Evolutionary conservation across 2,797 vertebrate genomes (phyloP).

Genomic region (Siniperca undulata): DNA sequence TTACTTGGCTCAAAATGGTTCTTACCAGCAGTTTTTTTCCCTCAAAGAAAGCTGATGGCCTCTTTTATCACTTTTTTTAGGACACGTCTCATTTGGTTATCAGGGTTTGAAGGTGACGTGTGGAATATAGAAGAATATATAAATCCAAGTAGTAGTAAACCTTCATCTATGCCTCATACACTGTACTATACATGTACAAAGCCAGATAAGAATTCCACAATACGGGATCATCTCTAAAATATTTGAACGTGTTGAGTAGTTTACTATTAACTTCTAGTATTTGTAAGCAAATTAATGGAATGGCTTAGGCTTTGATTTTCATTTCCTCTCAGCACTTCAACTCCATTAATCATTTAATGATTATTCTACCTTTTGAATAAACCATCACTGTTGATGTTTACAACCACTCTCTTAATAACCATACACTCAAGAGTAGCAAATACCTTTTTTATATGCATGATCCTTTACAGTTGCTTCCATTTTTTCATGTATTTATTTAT

Average conservation of each 20-base stretch:
- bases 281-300: constrained; percentile 10
- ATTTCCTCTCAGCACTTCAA: not conserved
- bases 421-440: not conserved
- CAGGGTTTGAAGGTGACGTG: not conserved
- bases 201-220: not conserved
- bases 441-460: not conserved
- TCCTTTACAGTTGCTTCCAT: not conserved
- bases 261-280: not conserved
- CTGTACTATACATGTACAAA: not conserved
- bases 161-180: not conserved
- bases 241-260: not conserved
- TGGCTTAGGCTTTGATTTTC: not conserved
- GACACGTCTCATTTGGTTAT: not conserved
- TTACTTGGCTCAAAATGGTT: constrained; percentile 1
- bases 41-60: not conserved
- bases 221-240: not conserved
- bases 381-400: constrained; percentile 23
- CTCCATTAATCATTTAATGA: constrained; percentile 23
- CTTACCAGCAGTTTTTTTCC: too few relatives aligned
- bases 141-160: not conserved
- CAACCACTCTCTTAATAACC: not conserved
- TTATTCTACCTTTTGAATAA: constrained; percentile 22
- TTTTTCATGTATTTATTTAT: not conserved
- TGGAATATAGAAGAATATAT: not conserved
- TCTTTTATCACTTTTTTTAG: constrained; percentile 12